phyloP scores from a whole-genome alignment of 2,797 vertebrate genomes.

The Lophius americanus region DNA sequence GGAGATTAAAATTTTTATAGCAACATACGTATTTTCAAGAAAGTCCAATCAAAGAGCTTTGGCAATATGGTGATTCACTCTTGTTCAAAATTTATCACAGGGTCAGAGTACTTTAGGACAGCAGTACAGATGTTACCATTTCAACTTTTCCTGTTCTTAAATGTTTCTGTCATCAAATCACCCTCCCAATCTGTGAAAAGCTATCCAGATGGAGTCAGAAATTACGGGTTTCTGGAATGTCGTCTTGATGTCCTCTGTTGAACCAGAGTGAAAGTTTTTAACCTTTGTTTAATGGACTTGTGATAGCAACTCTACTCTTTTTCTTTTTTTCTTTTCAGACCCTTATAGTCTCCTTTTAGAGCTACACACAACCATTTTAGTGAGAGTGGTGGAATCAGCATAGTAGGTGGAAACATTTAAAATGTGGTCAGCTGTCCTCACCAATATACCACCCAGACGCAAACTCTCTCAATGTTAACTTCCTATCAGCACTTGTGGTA shows the following conservation, averaged over 20 bases:
- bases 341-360: not conserved
- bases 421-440: conserved; percentile 77
- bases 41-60: not conserved
- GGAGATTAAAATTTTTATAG: not conserved
- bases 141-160: not conserved
- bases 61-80: not conserved
- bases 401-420: conserved; percentile 49
- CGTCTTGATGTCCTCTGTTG: too few species aligned
- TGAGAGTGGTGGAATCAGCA: conserved; percentile 25
- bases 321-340: not conserved
- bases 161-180: conserved; percentile 3
- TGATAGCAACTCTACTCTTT: too few species aligned
- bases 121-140: conserved; percentile 2
- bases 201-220: too few species aligned
- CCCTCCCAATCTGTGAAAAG: not conserved
- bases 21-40: not conserved
- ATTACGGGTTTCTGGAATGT: too few species aligned
- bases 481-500: conserved; percentile 72
- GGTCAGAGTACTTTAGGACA: not conserved
- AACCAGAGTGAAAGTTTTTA: too few species aligned
- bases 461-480: conserved; percentile 49
- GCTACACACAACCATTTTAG: conserved; percentile 13
- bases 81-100: not conserved
- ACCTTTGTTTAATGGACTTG: too few species aligned
- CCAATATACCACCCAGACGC: conserved; percentile 77